Evolutionary conservation across 2,113 vertebrate species (phyloP).

Genomic region (Collichthys lucidus): DNA sequence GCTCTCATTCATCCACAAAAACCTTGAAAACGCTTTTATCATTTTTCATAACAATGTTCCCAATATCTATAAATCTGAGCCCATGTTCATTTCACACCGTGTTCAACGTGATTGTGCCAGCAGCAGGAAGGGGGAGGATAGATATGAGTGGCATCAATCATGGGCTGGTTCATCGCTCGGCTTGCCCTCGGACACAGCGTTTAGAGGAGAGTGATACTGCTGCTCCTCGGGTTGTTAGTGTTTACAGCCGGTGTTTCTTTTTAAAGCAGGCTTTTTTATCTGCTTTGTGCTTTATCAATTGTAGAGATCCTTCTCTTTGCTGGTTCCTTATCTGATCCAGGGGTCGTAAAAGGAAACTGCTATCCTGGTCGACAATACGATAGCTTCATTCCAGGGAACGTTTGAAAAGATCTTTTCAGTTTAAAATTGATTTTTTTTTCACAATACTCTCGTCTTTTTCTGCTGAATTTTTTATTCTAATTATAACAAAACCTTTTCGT

Average conservation of each 20-base stretch:
- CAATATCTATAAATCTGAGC: constrained; percentile 61
- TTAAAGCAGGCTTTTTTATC: constrained; percentile 28
- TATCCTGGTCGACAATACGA: constrained; percentile 26
- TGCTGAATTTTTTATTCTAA: background rate
- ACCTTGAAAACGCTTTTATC: constrained; percentile 55
- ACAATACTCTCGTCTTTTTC: background rate
- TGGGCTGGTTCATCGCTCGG: constrained; percentile 47
- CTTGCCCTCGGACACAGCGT: constrained; percentile 25
- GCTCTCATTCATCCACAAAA: constrained; percentile 44
- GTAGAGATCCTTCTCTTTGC: constrained; percentile 7
- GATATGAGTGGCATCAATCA: constrained; percentile 69
- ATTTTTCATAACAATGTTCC: constrained; percentile 65
- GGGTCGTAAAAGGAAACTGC: constrained; percentile 30
- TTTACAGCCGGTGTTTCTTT: constrained; percentile 43
- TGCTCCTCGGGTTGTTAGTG: constrained; percentile 25
- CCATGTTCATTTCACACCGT: constrained; percentile 45
- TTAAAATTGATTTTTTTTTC: background rate
- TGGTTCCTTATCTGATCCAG: constrained; percentile 32
- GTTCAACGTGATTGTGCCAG: constrained; percentile 37
- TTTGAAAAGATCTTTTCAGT: background rate
- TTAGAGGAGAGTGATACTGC: constrained; percentile 12
- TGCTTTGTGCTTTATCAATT: constrained; percentile 40
- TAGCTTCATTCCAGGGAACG: constrained; percentile 17
- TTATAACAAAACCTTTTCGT: background rate
- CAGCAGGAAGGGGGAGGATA: constrained; percentile 32